These are phyloP conservation scores for Aphaenogaster floridana DNA, from an alignment of 1,140 invertebrate genomes.

Conservation along the genomic window DNA sequence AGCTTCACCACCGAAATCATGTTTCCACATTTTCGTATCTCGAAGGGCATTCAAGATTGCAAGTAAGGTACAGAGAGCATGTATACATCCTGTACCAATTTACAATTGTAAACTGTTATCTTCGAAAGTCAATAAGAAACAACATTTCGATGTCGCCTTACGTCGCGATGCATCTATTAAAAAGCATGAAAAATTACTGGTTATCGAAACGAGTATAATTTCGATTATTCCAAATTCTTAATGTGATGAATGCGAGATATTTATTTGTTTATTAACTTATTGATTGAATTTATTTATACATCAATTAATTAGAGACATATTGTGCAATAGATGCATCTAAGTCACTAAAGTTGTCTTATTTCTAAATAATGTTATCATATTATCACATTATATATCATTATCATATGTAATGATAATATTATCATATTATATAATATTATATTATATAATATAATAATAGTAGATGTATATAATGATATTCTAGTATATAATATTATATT, in stretches of 20 bases:
- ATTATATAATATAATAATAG: background rate
- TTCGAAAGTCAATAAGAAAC: constrained; percentile 30
- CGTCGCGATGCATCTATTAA: background rate
- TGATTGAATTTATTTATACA: background rate
- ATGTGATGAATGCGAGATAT: background rate
- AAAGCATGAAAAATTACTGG: constrained; percentile 9
- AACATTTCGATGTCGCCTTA: background rate
- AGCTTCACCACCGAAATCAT: constrained; percentile 8
- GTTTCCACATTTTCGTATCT: constrained; percentile 17
- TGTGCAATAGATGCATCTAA: background rate
- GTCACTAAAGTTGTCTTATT: background rate
- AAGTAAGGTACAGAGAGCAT: background rate
- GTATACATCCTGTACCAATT: constrained; percentile 3
- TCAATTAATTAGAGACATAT: background rate
- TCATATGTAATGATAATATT: background rate
- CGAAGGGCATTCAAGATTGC: background rate
- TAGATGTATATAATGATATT: no score
- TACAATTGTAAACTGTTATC: constrained; percentile 15
- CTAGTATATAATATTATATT: background rate
- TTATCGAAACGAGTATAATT: constrained; percentile 32
- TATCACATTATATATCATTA: background rate
- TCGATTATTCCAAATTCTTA: constrained; percentile 33
- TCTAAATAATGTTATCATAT: background rate
- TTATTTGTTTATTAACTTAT: background rate
- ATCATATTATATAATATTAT: background rate